Conservation (phyloP, 2,797 vertebrate species). For the Podarcis lilfordi region DNA sequence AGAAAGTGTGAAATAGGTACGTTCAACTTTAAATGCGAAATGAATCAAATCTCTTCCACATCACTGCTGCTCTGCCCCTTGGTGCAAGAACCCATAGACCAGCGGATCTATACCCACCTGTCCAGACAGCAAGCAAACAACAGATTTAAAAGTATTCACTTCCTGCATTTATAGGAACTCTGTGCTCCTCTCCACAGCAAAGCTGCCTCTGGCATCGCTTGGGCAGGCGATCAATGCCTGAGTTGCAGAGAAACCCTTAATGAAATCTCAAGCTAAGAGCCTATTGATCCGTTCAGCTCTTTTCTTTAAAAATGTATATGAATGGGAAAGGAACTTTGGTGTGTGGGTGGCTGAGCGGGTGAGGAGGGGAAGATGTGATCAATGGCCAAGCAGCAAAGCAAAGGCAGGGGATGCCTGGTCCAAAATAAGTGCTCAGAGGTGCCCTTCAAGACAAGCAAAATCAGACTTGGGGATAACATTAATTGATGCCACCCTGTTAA, state of each 20-base stretch:
- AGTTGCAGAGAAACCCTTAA: conserved; percentile 34
- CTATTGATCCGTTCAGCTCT: conserved; percentile 28
- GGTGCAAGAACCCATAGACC: background rate
- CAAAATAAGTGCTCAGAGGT: background rate
- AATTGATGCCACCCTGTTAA: background rate
- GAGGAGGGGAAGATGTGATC: background rate
- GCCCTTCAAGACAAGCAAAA: background rate
- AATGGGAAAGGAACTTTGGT: conserved; percentile 14
- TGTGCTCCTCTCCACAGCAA: background rate
- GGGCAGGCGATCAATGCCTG: background rate
- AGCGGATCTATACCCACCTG: background rate
- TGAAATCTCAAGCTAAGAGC: conserved; percentile 44
- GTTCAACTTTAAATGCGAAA: no score
- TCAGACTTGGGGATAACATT: no score
- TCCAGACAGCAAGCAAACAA: background rate
- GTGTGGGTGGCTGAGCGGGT: background rate
- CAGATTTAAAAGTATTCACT: background rate
- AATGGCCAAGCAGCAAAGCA: background rate
- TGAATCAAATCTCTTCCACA: no score
- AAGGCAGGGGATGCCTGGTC: background rate
- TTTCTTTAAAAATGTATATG: conserved; percentile 38
- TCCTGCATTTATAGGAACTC: background rate
- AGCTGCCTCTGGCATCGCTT: background rate
- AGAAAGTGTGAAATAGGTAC: no score
- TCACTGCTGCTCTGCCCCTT: background rate